Evolutionary conservation across 1,140 invertebrate genomes (phyloP).

Genomic region (Amphibalanus amphitrite): DNA sequence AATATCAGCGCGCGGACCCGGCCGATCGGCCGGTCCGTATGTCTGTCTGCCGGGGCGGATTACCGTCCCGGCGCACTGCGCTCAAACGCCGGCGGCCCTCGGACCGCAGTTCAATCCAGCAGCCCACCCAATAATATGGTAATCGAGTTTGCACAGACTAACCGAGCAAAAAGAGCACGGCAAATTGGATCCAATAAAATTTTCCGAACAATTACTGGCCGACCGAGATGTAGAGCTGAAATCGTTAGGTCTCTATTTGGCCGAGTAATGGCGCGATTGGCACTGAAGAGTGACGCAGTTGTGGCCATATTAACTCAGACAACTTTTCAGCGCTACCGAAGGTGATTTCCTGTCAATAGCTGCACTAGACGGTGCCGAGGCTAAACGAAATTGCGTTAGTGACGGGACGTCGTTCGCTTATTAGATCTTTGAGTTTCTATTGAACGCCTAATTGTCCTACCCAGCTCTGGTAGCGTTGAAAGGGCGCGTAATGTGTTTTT

Average conservation of each 20-base stretch:
- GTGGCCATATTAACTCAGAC: no score
- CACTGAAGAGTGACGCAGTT: no score
- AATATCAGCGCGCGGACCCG: neutral
- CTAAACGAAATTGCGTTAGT: no score
- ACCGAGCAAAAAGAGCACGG: neutral
- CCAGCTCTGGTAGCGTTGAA: no score
- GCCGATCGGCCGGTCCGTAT: neutral
- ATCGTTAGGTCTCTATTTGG: neutral
- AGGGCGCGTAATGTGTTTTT: no score
- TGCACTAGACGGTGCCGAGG: no score
- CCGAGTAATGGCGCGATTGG: neutral
- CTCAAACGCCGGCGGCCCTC: neutral
- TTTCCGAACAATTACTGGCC: conserved; percentile 4
- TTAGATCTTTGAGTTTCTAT: no score
- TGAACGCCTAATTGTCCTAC: no score
- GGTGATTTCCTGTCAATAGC: no score
- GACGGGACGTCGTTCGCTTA: no score
- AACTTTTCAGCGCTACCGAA: no score
- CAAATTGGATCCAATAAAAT: conserved; percentile 5
- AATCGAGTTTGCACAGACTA: neutral
- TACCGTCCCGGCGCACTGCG: neutral
- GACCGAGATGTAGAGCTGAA: neutral
- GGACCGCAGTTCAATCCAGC: neutral
- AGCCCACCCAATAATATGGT: neutral
- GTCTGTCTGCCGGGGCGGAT: neutral